Percentiles rank a stretch among this genome's conserved stretches.
These are phyloP conservation scores for Synanthedon myopaeformis DNA, from an alignment of 2,888 invertebrate species.

Conservation along the genomic window DNA sequence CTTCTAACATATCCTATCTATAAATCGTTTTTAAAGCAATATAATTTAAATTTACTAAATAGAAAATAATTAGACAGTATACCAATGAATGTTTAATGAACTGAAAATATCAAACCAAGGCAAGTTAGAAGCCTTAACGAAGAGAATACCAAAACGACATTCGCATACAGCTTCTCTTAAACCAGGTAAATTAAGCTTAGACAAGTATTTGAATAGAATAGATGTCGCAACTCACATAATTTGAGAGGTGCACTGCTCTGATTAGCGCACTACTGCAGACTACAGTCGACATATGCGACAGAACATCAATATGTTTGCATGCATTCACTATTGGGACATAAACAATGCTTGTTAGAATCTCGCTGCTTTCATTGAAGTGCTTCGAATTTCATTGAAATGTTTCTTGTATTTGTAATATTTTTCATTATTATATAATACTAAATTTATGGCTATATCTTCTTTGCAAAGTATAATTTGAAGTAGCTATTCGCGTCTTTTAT, in stretches of 20 bases:
- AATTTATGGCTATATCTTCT: too few species aligned
- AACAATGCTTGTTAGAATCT: not conserved
- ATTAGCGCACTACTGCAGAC: not conserved
- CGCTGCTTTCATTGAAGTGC: not conserved
- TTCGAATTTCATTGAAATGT: too few species aligned
- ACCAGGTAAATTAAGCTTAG: constrained; percentile 5
- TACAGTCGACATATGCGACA: not conserved
- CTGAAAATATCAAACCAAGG: not conserved
- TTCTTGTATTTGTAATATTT: too few species aligned
- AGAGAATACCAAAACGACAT: not conserved
- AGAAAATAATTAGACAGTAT: too few species aligned
- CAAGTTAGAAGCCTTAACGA: not conserved
- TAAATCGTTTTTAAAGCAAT: too few species aligned
- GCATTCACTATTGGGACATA: not conserved
- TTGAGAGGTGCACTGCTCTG: not conserved
- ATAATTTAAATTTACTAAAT: too few species aligned
- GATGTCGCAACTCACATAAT: not conserved
- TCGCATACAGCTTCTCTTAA: not conserved
- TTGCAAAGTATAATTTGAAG: too few species aligned
- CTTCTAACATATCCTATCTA: too few species aligned
- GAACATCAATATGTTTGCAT: not conserved
- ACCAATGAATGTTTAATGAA: too few species aligned
- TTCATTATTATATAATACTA: too few species aligned
- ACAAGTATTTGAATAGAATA: constrained; percentile 4
- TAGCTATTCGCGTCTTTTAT: too few species aligned